Evolutionary conservation across 2,888 invertebrate genomes (phyloP).

Genomic region (Drosophila mimetica): DNA sequence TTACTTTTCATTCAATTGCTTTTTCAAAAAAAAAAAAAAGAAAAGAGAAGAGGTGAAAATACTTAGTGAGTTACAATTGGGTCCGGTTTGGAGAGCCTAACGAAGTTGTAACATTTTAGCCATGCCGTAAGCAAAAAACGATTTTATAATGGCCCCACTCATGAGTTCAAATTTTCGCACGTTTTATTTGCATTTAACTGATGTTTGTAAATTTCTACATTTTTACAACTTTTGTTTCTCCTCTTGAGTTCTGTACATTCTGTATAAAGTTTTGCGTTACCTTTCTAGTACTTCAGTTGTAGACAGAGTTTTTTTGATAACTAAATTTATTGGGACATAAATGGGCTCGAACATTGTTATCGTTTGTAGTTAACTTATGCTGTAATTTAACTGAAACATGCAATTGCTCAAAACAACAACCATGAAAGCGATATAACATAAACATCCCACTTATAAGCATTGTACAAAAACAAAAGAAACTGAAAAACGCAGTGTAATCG

Average conservation of each 20-base stretch:
- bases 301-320: slow-evolving; percentile 80
- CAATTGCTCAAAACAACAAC: slow-evolving; percentile 53
- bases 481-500: slow-evolving; percentile 13
- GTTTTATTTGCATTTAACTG: slow-evolving; percentile 63
- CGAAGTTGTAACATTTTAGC: slow-evolving; percentile 68
- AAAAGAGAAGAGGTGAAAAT: slow-evolving; percentile 47
- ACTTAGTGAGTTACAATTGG: slow-evolving; percentile 71
- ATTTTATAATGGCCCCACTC: slow-evolving; percentile 81
- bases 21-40: slow-evolving; percentile 59
- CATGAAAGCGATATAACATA: slow-evolving; percentile 52
- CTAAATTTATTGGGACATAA: slow-evolving; percentile 83
- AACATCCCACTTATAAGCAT: slow-evolving; percentile 53
- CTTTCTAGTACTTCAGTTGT: slow-evolving; percentile 61
- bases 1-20: slow-evolving; percentile 77
- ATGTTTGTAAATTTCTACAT: slow-evolving; percentile 31
- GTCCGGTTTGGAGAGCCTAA: slow-evolving; percentile 68
- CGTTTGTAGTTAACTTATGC: slow-evolving; percentile 73
- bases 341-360: slow-evolving; percentile 82
- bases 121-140: slow-evolving; percentile 74
- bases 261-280: slow-evolving; percentile 28
- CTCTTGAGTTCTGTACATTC: slow-evolving; percentile 34
- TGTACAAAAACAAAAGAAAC: slow-evolving; percentile 54
- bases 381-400: slow-evolving; percentile 62
- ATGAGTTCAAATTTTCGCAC: slow-evolving; percentile 59
- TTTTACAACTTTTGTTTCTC: slow-evolving; percentile 1